phyloP scores from a whole-genome alignment of 2,113 vertebrate genomes.

The Propithecus coquereli region DNA sequence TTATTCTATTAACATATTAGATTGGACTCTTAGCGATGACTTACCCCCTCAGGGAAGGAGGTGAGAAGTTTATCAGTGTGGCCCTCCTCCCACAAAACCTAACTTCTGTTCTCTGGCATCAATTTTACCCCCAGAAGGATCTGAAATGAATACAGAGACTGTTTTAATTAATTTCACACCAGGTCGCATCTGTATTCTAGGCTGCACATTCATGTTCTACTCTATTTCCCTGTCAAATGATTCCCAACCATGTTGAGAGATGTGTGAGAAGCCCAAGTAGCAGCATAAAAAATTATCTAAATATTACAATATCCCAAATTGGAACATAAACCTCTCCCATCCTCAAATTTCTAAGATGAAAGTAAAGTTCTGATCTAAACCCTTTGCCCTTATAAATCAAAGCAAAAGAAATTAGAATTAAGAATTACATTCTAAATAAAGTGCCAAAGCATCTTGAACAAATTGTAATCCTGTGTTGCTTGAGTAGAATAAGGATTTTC shows the following conservation, averaged over 20 bases:
- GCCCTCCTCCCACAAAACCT: not conserved
- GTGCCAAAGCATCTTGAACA: not conserved
- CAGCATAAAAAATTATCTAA: not conserved
- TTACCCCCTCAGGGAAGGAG: not conserved
- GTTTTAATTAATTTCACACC: not conserved
- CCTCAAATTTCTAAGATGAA: not conserved
- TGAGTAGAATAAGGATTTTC: not conserved
- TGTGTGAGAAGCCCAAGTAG: not conserved
- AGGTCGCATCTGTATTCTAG: not conserved
- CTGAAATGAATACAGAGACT: not conserved
- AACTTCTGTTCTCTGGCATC: not conserved
- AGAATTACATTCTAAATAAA: conserved; percentile 15
- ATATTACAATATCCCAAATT: not conserved
- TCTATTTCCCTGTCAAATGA: not conserved
- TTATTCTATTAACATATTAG: not conserved
- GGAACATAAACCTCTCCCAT: not conserved
- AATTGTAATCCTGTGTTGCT: not conserved
- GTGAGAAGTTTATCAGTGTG: not conserved
- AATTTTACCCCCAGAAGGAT: not conserved
- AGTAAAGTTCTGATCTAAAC: not conserved
- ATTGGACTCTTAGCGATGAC: not conserved
- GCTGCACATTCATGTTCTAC: not conserved
- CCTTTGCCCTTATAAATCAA: not conserved
- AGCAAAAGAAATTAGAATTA: not conserved
- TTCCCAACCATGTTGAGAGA: not conserved